phyloP scores from a whole-genome alignment of 1,140 invertebrate species.

The Anoplophora glabripennis region DNA sequence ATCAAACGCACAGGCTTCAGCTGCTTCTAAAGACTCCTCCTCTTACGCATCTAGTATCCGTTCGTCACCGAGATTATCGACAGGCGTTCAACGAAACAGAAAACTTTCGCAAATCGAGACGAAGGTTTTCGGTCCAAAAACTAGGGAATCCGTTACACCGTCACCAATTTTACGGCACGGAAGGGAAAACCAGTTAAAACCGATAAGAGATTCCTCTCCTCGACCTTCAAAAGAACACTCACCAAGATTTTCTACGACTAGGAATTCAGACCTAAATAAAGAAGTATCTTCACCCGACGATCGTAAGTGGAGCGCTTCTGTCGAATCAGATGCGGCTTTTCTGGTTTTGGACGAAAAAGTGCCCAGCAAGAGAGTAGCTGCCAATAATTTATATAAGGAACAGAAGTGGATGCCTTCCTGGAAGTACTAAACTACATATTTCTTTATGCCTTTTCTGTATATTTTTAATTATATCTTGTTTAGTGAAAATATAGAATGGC shows the following conservation, averaged over 20 bases:
- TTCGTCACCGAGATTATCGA: conserved; percentile 1
- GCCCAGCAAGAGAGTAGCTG: background rate
- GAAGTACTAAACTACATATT: background rate
- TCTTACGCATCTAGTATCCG: background rate
- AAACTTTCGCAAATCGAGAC: background rate
- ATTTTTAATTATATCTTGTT: too few species aligned
- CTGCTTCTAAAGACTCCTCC: background rate
- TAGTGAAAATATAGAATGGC: too few species aligned
- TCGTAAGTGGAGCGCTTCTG: background rate
- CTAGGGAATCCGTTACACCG: background rate
- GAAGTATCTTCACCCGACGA: background rate
- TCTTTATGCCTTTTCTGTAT: too few species aligned
- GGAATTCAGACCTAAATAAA: background rate
- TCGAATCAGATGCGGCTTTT: conserved; percentile 7
- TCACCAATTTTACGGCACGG: background rate
- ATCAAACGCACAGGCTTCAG: background rate
- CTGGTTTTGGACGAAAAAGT: background rate
- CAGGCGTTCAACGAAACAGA: background rate
- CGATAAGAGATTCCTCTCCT: background rate
- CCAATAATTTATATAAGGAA: conserved; percentile 14
- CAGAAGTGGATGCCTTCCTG: conserved; percentile 9
- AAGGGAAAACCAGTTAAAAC: background rate
- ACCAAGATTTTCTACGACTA: background rate
- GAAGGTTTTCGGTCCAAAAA: background rate
- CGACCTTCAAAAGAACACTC: background rate